Conservation (phyloP, 2,888 invertebrate species). For the Nipponacmea schrenckii region DNA sequence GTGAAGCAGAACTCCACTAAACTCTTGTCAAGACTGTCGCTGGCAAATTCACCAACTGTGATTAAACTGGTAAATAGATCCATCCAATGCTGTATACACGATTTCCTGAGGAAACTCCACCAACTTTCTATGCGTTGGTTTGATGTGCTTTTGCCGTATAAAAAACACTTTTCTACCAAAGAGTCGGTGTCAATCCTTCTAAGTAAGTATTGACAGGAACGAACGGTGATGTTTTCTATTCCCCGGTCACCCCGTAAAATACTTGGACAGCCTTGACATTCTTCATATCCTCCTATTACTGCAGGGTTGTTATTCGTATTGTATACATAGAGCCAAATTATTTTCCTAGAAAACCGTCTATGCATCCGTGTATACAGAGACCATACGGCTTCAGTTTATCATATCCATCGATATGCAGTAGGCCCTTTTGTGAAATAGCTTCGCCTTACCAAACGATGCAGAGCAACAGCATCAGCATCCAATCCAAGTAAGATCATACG, state of each 20-base stretch:
- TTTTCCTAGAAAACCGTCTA: background rate
- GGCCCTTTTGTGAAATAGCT: background rate
- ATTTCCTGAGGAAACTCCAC: background rate
- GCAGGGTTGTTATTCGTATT: background rate
- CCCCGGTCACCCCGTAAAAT: background rate
- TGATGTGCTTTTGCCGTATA: background rate
- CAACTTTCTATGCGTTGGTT: background rate
- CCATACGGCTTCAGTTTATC: background rate
- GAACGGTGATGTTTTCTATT: background rate
- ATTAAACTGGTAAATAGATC: background rate
- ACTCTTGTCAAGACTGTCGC: background rate
- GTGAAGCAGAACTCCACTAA: background rate
- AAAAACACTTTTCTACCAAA: background rate
- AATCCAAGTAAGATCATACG: background rate
- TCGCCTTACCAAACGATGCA: background rate
- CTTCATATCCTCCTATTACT: background rate
- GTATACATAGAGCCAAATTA: background rate
- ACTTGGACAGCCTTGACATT: background rate
- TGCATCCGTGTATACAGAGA: background rate
- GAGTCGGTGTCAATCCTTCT: too few relatives aligned
- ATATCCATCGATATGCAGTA: background rate
- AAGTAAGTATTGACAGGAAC: background rate
- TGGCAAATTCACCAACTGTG: background rate
- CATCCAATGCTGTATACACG: slow-evolving; percentile 1
- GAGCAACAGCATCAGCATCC: background rate